A percentile compares a stretch with the other conserved stretches of the same genome.
Conservation (phyloP, 2,113 vertebrate species). For the Pagrus major region DNA sequence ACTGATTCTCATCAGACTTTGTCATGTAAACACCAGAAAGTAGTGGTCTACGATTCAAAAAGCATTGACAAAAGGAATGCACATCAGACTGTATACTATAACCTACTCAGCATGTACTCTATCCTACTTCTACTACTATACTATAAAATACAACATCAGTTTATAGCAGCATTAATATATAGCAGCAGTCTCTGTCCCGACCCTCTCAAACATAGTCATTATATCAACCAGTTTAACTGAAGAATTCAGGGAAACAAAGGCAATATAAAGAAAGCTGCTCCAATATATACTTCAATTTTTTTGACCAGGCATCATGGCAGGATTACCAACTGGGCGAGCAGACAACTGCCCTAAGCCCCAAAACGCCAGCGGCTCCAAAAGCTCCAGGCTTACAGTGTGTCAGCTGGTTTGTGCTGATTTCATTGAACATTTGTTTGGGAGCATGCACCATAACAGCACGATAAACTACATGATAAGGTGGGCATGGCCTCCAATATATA, state of each 20-base stretch:
- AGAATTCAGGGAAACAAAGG: background rate
- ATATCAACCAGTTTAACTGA: background rate
- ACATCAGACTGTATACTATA: too few species aligned
- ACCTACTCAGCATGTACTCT: too few species aligned
- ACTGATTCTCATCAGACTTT: too few species aligned
- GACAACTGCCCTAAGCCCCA: background rate
- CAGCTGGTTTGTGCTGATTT: constrained; percentile 16
- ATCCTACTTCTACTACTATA: too few species aligned
- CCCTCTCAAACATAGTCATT: background rate
- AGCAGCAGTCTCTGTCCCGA: background rate
- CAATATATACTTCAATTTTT: background rate
- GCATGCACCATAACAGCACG: background rate
- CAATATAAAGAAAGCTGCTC: background rate
- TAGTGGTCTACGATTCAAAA: too few species aligned
- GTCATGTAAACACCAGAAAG: too few species aligned
- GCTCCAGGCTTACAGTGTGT: constrained; percentile 3
- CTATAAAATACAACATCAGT: too few species aligned
- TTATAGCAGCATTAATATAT: too few species aligned
- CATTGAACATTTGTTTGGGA: constrained; percentile 1
- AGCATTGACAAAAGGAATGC: too few species aligned
- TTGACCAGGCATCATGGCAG: background rate
- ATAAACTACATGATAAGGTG: background rate
- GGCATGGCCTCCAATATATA: background rate
- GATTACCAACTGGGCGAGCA: background rate
- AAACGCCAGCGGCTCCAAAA: background rate